Evolutionary conservation across 1,140 invertebrate genomes (phyloP), one percentile per base, ranked within the genome.

Genomic region (Drosophila virilis): DNA sequence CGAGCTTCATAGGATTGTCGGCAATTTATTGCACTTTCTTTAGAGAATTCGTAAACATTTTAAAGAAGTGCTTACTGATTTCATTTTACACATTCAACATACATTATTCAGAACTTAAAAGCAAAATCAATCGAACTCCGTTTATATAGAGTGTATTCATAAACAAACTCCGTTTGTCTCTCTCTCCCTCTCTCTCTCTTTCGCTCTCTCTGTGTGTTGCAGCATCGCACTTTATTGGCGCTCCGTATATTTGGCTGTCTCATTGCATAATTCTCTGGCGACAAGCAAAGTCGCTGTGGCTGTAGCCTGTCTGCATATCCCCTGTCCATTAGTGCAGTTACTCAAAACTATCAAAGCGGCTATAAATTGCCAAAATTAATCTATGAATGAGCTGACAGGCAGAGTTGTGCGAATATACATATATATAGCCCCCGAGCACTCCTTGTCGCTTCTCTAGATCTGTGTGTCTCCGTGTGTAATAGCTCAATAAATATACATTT

Each of bases 361-460:
- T 65, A 89, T 86, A 86, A 86, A 86, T 86, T 88, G 79, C 76
- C 83, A 69, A 88, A 86, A 86, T 83, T 86, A 86, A 86, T 86
- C 84, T 86, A 70, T 86, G 84, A 86, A 89, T 83, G 77, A 86
- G 84, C 76, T 77, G 83, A 86, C 83, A 79, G 83, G 51, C 38
- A 38, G 35, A 51, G 69, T 43, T 72, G 42, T 37, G n/a, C n/a
- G 33, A 9, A 46, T 50, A 12, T 12, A 22, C 2, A 22, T 28
- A 5, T 28, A 28, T 28, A 28, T 28, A 28, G 4, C n/a, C 17
- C 22, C 13, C 51, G 22, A 4, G 3, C 12, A 17, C 2, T n/a
- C 40, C 28, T 10, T 46, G 40, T 22, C 15, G 33, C 9, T 37
- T 33, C 13, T 15, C 22, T 9, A 33, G 17, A n/a, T 51, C 38